Percentiles rank a stretch among this genome's conserved stretches.
These are phyloP conservation scores for Arge pagana DNA, from an alignment of 2,888 invertebrate species.

Conservation along the genomic window DNA sequence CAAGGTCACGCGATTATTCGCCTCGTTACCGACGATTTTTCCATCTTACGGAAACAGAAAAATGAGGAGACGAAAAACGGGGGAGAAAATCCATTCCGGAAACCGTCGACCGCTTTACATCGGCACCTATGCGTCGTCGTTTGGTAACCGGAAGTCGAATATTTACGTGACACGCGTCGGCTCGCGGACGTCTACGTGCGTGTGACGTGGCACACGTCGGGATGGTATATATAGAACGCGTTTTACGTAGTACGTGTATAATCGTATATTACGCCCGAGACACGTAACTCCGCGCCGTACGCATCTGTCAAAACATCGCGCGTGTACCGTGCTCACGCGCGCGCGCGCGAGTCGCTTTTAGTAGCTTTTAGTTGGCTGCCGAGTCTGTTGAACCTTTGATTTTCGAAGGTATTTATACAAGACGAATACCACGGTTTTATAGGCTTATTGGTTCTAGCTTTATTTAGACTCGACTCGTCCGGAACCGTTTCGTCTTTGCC, in stretches of 20 bases:
- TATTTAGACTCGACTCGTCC: conserved; percentile 4
- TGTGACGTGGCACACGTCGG: background rate
- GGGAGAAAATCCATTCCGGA: no score
- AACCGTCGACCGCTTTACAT: no score
- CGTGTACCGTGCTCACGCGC: conserved; percentile 1
- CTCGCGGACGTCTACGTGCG: conserved; percentile 15
- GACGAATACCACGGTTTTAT: conserved; percentile 8
- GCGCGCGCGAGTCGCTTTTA: no score
- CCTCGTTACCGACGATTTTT: no score
- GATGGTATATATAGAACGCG: conserved; percentile 4
- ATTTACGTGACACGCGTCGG: conserved; percentile 38
- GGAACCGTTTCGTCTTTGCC: background rate
- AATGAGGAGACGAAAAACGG: no score
- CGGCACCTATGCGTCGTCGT: no score
- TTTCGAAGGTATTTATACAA: conserved; percentile 17
- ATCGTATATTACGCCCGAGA: background rate
- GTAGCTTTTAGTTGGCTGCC: no score
- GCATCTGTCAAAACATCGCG: conserved; percentile 19
- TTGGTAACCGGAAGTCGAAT: conserved; percentile 38
- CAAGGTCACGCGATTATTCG: no score
- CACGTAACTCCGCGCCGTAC: conserved; percentile 3
- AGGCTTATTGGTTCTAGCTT: conserved; percentile 17
- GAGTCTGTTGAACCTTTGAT: no score
- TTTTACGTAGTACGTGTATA: conserved; percentile 7
- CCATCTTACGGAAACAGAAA: no score